phyloP scores from a whole-genome alignment of 2,797 vertebrate genomes.

The Gymnothorax reevesii region DNA sequence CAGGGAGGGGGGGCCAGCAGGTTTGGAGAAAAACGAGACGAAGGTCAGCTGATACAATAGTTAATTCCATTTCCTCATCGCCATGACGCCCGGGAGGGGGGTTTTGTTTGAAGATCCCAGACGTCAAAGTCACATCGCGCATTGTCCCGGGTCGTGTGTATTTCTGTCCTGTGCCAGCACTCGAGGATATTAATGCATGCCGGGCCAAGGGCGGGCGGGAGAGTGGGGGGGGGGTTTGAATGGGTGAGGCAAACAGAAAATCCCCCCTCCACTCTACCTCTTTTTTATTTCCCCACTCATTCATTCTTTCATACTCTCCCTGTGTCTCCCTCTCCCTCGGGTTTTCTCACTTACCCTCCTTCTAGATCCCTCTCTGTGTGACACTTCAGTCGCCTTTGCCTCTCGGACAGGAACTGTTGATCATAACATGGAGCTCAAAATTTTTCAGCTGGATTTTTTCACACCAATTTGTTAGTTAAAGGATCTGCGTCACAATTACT shows the following conservation, averaged over 20 bases:
- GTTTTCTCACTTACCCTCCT: conserved; percentile 40
- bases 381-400: conserved; percentile 78
- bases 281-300: conserved; percentile 46
- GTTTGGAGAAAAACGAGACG: conserved; percentile 92
- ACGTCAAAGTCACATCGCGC: conserved; percentile 84
- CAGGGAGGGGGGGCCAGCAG: conserved; percentile 76
- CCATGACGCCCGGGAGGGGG: conserved; percentile 78
- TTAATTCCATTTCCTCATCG: conserved; percentile 81
- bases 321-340: neutral
- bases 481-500: neutral
- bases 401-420: conserved; percentile 69
- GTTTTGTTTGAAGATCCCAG: conserved; percentile 98
- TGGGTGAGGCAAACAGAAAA: conserved; percentile 72
- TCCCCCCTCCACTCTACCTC: conserved; percentile 70
- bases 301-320: conserved; percentile 52
- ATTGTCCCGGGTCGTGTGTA: conserved; percentile 84
- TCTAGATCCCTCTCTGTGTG: conserved; percentile 22
- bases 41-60: conserved; percentile 85
- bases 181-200: conserved; percentile 93
- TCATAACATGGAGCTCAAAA: conserved; percentile 69
- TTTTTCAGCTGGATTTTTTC: conserved; percentile 53
- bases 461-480: conserved; percentile 64
- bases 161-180: conserved; percentile 80
- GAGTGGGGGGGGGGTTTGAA: conserved; percentile 8
- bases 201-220: conserved; percentile 52